Base-by-base conservation (phyloP, 2,888 invertebrate genomes). In the Drosophila pseudotakahashii region DNA sequence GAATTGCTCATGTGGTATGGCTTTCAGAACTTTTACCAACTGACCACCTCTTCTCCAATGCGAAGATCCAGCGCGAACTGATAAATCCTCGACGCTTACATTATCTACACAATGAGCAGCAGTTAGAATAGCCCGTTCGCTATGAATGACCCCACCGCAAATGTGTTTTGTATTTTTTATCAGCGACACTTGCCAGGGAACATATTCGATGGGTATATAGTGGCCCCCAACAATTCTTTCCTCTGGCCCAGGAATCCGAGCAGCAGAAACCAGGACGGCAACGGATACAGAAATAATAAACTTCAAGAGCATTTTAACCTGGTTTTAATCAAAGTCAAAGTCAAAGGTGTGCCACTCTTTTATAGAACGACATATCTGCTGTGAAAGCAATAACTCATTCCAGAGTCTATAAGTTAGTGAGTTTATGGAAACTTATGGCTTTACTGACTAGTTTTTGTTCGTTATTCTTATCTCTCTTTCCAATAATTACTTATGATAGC, bases 61-160 rank as follows among this genome's bases (percentile, higher is more conserved):
- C 7, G 36, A 11, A 0, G 55, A 57, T 10, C 55, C 55, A 16
- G 55, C 55, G 9, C 55, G 26, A 32, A 57, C 26, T 10, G 14
- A 48, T 2, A 4, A 13, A 0, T 0, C 0, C 5, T 13, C 4
- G 3, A 2, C 3, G 0, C 9, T 3, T 16, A 1, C 6, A 0
- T 1, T 2, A 0, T 0, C 0, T 9, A 57, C 2, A 3, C 57
- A 57, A 2, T 57, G 57, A 16, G 13, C 5, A 10, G 42, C 42
- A 23, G 42, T 42, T 1, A 42, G 11, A 0, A 42, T 42, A 42
- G 10, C 36, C 2, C 47, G 14, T 5, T 55, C 47, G 4, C 36
- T 48, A 3, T 13, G 26, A 6, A 57, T 26, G 14, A 10, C 16
- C 2, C 57, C 50, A 16, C 57, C 57, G 7, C 57, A 57, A 0